Base-by-base conservation (phyloP, 2,888 invertebrate genomes). In the Harpagoxenus sublaevis region DNA sequence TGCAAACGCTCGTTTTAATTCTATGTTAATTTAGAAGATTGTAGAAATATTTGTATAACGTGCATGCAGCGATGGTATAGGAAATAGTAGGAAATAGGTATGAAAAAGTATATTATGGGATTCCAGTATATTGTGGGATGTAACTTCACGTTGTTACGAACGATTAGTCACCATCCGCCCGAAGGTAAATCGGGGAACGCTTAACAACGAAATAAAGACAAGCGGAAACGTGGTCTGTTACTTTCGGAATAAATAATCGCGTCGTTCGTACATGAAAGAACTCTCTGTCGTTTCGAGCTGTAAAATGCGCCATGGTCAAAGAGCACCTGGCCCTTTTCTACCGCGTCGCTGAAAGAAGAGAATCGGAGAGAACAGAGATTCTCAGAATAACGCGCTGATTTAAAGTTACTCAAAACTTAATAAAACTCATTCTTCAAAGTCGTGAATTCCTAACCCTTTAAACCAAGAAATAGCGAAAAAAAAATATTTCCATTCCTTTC, bases 211-310 rank as follows among this genome's bases (percentile, higher is more conserved):
- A 79, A 85, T 83, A 79, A 71, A 89, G 87, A 88, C 87, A 87
- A 85, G 51, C 91, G 92, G 92, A 91, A 92, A 92, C 84, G 91
- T 91, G 92, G 89, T 90, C 90, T 90, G 91, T 91, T 91, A 89
- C 90, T 89, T 91, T 78, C 83, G 57, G 91, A 92, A 92, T 92
- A 91, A 91, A 89, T 91, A 90, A 92, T 92, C 87, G 88, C 84
- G 70, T 68, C 63, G 53, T 45, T 35, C 63, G 57, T 57, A 82
- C 83, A 84, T 78, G 78, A 78, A 86, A 66, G 62, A 77, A 31
- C 39, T 74, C 63, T 35, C 55, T 39, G 77, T 53, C 63, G 45
- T 63, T 51, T 42, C 42, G 53, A 28, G 51, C 53, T 39, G 42
- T 77, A 65, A 65, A 82, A 4, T 42, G 53, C 35, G 18, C n/a